These are phyloP conservation scores for Ammodramus savannarum DNA, from an alignment of 2,113 vertebrate species.

Conservation along the genomic window DNA sequence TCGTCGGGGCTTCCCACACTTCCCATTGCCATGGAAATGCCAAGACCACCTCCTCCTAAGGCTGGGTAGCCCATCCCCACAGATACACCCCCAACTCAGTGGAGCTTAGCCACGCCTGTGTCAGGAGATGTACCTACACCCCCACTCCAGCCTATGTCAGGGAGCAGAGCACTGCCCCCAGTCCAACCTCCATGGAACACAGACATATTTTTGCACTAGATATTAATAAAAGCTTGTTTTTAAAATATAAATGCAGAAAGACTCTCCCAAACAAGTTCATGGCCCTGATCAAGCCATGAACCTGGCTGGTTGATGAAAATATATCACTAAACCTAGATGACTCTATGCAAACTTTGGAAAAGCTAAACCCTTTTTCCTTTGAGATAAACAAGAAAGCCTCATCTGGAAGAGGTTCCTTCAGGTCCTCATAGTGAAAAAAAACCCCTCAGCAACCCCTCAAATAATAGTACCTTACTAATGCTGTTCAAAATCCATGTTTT, in stretches of 20 bases:
- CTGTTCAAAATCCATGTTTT: not conserved
- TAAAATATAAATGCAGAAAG: not conserved
- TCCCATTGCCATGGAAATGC: not conserved
- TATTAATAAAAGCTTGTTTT: too few species aligned
- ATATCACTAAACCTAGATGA: not conserved
- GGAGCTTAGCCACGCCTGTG: too few species aligned
- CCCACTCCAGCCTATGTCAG: not conserved
- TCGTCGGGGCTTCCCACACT: accelerated
- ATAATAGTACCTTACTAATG: not conserved
- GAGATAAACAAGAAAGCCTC: not conserved
- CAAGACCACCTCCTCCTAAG: not conserved
- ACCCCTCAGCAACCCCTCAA: not conserved
- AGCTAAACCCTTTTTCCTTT: not conserved
- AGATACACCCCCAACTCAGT: too few species aligned
- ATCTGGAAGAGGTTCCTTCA: not conserved
- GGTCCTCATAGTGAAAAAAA: not conserved
- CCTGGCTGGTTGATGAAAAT: not conserved
- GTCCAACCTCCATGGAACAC: not conserved
- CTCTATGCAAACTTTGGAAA: not conserved
- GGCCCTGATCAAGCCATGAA: not conserved
- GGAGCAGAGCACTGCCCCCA: not conserved
- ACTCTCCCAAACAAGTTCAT: not conserved
- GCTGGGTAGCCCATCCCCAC: not conserved
- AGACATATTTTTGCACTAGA: not conserved
- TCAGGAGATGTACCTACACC: not conserved